A percentile compares a stretch with the other conserved stretches of the same genome.
Conservation (phyloP, 2,888 invertebrate species). For the Hylaea fasciaria region DNA sequence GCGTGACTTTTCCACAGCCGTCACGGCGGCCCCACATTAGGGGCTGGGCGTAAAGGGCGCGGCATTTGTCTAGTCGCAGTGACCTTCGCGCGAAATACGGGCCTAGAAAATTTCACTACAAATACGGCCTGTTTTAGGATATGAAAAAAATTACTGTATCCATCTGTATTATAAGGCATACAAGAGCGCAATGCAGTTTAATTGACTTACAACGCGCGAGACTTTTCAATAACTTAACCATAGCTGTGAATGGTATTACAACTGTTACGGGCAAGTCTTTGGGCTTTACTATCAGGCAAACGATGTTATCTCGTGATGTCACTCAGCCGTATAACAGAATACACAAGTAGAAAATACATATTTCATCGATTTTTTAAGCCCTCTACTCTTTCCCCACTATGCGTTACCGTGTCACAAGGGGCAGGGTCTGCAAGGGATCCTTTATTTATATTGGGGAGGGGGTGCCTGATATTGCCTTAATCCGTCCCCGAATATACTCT, state of each 20-base stretch:
- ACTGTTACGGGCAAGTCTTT: no score
- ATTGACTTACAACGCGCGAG: no score
- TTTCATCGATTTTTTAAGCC: not conserved
- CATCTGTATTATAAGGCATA: not conserved
- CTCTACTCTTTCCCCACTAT: no score
- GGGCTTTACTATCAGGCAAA: no score
- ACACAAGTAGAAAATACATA: no score
- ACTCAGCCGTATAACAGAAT: no score
- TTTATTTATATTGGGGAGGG: constrained; percentile 10
- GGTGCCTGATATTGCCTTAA: constrained; percentile 18
- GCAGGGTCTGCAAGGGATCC: not conserved
- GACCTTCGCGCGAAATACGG: constrained; percentile 28
- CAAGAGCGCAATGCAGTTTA: no score
- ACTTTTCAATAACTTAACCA: no score
- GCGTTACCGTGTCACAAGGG: not conserved
- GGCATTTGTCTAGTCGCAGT: constrained; percentile 47
- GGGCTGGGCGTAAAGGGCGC: constrained; percentile 57
- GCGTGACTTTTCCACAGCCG: constrained; percentile 47
- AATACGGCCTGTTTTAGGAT: no score
- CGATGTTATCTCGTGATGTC: no score
- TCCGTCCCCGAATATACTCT: not conserved
- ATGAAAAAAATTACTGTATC: no score
- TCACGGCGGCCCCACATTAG: constrained; percentile 35
- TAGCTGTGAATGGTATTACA: no score
- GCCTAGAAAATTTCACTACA: not conserved